Base-by-base conservation (phyloP, 1,140 invertebrate species). In the Cherax quadricarinatus region DNA sequence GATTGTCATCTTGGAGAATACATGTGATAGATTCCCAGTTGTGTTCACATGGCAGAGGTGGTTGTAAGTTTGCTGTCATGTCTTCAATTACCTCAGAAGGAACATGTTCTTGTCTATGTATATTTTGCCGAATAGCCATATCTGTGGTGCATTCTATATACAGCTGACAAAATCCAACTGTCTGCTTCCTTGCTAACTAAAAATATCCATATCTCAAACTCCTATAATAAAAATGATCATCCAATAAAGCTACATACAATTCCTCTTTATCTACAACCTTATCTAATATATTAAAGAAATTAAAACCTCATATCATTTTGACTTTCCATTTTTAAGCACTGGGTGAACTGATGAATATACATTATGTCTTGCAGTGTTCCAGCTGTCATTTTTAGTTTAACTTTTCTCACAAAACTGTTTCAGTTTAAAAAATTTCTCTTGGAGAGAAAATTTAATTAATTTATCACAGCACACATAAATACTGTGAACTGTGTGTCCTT, bases 181-280 rank as follows among this genome's bases (percentile, higher is more conserved):
- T 91, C 53, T 92, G 89, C 91, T 94, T 94, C 90, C 94, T 95
- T 9, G 96, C 95, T 57, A 96, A 91, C 94, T 96, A 95, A 93
- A 94, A 96, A 94, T 95, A 96, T 81, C 95, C 95, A 94, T 96
- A 95, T 87, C 96, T 94, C 96, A 96, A 96, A 93, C 96, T 96
- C 81, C 95, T 94, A 93, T 96, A 96, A 94, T 96, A 96, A 94
- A 96, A 96, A 94, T 96, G 96, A 94, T 96, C 96, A 94, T 96
- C 96, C 62, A 96, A 94, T 75, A 96, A 92, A 57, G 96, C 94
- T 53, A 94, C 88, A 73, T 51, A 66, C 4, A n/a, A 49, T 5
- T 60, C 62, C n/a, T 86, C 83, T 21, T 41, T 60, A 41, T 83
- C 81, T 84, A 62, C 41, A 30, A 18, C 48, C 14, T 24, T 82